These are phyloP conservation scores for Mystacornis crossleyi DNA, from an alignment of 2,113 vertebrate genomes.

Conservation along the genomic window DNA sequence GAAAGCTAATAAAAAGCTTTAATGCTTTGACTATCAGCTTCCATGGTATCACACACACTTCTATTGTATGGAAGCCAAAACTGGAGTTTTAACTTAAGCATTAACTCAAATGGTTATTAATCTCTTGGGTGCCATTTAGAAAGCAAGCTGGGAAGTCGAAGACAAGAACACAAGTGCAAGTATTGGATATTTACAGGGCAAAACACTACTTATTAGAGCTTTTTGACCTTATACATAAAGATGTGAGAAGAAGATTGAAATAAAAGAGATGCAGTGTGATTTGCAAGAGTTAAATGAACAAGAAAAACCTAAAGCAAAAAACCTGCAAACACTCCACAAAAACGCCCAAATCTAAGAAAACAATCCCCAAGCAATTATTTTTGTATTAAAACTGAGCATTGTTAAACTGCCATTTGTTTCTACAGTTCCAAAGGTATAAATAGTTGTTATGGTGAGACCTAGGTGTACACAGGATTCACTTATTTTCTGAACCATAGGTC, in stretches of 20 bases:
- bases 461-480: background rate
- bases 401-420: background rate
- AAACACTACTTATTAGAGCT: background rate
- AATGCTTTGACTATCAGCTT: background rate
- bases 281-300: background rate
- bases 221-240: background rate
- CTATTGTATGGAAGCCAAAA: background rate
- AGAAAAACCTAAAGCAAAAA: background rate
- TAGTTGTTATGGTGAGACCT: background rate
- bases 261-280: background rate
- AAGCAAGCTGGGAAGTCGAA: background rate
- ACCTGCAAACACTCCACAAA: background rate
- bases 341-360: background rate
- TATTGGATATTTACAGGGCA: background rate
- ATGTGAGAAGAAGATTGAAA: background rate
- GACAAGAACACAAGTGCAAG: background rate
- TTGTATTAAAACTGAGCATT: background rate
- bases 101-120: conserved; percentile 42
- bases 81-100: conserved; percentile 2
- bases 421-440: background rate
- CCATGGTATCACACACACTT: background rate
- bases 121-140: background rate
- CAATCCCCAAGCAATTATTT: background rate
- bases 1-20: conserved; percentile 16
- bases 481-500: background rate